Percentiles rank a stretch among this genome's conserved stretches.
Conservation (phyloP, 2,113 vertebrate species). For the Sorex araneus region DNA sequence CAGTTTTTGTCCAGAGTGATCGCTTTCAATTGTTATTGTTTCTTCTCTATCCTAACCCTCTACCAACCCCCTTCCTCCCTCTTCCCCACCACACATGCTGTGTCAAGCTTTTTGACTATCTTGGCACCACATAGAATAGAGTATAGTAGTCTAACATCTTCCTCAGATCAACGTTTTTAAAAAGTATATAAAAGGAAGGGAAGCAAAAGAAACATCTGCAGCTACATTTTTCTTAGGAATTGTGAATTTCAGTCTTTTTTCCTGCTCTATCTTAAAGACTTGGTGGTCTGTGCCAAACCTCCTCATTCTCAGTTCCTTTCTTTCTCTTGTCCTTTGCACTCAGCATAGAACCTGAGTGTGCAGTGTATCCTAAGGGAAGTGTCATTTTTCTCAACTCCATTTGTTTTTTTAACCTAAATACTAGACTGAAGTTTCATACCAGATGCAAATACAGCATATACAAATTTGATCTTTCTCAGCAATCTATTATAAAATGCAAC, state of each 20-base stretch:
- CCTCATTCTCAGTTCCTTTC: neutral
- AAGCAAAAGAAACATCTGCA: neutral
- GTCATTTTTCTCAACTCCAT: neutral
- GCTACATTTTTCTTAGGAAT: neutral
- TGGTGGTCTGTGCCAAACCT: neutral
- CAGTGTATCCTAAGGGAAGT: neutral
- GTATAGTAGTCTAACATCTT: neutral
- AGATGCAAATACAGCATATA: neutral
- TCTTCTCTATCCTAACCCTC: too few relatives aligned
- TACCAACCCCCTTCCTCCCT: too few relatives aligned
- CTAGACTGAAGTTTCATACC: neutral
- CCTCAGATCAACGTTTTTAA: neutral
- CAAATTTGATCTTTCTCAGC: constrained; percentile 39
- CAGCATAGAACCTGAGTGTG: neutral
- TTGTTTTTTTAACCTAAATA: constrained; percentile 12
- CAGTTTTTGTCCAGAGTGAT: too few relatives aligned
- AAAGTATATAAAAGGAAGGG: neutral
- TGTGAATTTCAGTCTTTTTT: neutral
- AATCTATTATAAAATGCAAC: constrained; percentile 32
- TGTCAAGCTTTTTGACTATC: neutral
- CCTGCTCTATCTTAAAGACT: neutral
- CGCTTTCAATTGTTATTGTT: too few relatives aligned
- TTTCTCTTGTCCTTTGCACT: neutral
- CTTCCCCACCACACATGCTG: too few relatives aligned
- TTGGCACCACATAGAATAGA: neutral